Base-by-base conservation (phyloP, 2,113 vertebrate genomes). In the Labeo rohita region DNA sequence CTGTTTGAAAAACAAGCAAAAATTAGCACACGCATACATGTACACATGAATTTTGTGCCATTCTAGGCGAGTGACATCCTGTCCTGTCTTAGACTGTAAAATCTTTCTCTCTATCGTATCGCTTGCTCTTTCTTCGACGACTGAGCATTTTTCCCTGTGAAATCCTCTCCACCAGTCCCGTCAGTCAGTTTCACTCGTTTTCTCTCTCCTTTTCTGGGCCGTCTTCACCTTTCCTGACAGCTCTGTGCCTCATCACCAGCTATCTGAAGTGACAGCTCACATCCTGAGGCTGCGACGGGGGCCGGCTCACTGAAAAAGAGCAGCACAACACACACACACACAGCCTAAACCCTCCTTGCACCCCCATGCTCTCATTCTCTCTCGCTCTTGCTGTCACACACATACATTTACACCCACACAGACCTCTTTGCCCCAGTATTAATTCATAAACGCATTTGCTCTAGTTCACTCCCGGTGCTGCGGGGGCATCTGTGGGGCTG, bases 391-490 rank as follows among this genome's bases (percentile, higher is more conserved):
- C 75, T 81, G 59, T 77, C 77, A 68, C 52, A 65, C 84, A 80
- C 52, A 75, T 63, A 13, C 77, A 70, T 47, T 39, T 84, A 85
- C 79, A 86, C 59, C 78, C 59, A 66, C 70, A 36, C 77, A 86
- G 52, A 49, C 87, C 88, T 86, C 91, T 86, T 91, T 91, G 91
- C 88, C 90, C 91, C 90, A 88, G 91, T 97, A 95, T 96, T 97
- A 98, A 98, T 97, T 97, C 96, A 97, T 96, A 97, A 97, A 97
- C 95, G 95, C 96, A 96, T 99, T 98, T 98, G 97, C 97, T 98
- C 97, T 93, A 99, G 96, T 98, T 98, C 96, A 95, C 95, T 95
- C 93, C 94, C 95, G 94, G 94, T 90, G 95, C 97, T 97, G 94
- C 94, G 95, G 96, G 97, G 96, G 93, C 95, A 95, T 84, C 92